Conservation (phyloP, 1,140 invertebrate genomes). For the Papilio polytes region DNA sequence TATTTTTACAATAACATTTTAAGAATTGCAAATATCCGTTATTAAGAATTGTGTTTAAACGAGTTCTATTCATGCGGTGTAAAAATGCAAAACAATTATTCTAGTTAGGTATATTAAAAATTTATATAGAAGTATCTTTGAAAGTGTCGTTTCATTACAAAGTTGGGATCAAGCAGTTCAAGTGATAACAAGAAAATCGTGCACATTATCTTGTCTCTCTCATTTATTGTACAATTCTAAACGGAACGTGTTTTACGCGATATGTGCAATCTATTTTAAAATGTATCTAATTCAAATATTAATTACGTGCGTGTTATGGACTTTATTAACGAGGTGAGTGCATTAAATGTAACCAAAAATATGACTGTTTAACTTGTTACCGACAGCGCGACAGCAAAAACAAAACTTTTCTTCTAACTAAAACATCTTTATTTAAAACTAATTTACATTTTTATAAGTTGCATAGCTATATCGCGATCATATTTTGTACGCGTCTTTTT, state of each 20-base stretch:
- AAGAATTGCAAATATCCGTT: constrained; percentile 22
- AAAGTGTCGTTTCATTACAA: constrained; percentile 3
- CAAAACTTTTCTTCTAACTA: no score
- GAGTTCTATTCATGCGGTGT: background rate
- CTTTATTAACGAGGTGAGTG: background rate
- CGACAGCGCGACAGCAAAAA: no score
- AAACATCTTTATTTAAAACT: no score
- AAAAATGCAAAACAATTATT: constrained; percentile 3
- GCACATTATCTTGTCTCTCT: constrained; percentile 4
- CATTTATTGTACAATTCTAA: constrained; percentile 31
- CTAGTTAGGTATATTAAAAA: background rate
- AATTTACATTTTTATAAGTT: no score
- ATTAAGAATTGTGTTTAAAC: background rate
- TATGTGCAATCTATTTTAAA: constrained; percentile 22
- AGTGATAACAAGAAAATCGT: constrained; percentile 37
- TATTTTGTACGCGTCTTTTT: no score
- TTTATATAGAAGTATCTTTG: background rate
- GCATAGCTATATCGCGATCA: no score
- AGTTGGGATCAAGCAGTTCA: constrained; percentile 38
- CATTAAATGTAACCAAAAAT: no score
- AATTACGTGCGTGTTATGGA: background rate
- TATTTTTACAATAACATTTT: constrained; percentile 6
- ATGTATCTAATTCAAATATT: constrained; percentile 16
- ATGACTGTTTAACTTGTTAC: no score
- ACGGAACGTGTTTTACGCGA: constrained; percentile 6